Evolutionary conservation across 2,888 invertebrate species (phyloP).

Genomic region (Acanthosepion pharaonis): DNA sequence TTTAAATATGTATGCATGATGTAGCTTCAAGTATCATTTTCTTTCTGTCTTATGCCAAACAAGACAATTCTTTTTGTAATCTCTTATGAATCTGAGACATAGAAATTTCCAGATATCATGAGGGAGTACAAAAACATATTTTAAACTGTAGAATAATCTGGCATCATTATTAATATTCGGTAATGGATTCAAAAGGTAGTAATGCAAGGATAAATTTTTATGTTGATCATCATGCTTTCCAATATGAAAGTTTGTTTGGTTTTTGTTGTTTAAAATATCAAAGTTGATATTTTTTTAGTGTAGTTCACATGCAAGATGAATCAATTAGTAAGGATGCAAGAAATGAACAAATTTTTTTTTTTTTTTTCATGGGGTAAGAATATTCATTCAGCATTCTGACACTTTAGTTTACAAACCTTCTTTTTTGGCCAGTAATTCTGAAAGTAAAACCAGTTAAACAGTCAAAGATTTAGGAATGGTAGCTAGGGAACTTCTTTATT

Average conservation of each 20-base stretch:
- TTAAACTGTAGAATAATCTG: not conserved
- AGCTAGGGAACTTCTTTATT: too few species aligned
- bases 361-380: not conserved
- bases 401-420: constrained; percentile 44
- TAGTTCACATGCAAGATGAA: not conserved
- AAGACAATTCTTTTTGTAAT: too few species aligned
- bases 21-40: too few species aligned
- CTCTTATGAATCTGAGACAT: not conserved
- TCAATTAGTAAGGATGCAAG: not conserved
- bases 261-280: not conserved
- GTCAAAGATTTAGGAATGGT: not conserved
- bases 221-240: constrained; percentile 3
- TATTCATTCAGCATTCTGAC: constrained; percentile 14
- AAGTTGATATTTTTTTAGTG: not conserved
- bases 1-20: too few species aligned
- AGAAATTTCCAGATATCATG: not conserved
- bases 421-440: constrained; percentile 39
- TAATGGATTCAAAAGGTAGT: not conserved
- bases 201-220: not conserved
- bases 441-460: constrained; percentile 36
- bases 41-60: too few species aligned
- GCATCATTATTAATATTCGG: not conserved
- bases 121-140: not conserved
- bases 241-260: not conserved
- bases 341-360: not conserved